Evolutionary conservation across 2,113 vertebrate genomes (phyloP).

Genomic region (Setophaga coronata): DNA sequence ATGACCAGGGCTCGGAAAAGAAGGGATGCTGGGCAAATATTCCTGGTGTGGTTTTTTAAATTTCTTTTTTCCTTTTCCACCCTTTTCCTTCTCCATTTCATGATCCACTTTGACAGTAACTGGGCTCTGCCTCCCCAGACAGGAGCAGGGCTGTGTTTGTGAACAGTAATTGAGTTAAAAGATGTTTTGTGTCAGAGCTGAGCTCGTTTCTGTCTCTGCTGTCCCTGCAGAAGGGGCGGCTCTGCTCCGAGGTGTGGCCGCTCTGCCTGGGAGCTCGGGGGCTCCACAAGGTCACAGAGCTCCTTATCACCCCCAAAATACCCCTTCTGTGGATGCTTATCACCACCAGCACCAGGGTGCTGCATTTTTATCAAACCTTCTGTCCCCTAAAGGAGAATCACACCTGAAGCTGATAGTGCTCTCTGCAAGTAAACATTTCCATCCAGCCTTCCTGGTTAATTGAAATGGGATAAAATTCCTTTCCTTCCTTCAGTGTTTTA

Average conservation of each 20-base stretch:
- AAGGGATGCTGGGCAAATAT: not conserved
- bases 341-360: not conserved
- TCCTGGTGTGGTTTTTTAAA: not conserved
- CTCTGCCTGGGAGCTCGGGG: not conserved
- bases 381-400: conserved; percentile 41
- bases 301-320: conserved; percentile 35
- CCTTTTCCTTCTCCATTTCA: not conserved
- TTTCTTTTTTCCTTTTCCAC: not conserved
- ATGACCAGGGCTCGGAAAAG: not conserved
- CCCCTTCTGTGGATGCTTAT: not conserved
- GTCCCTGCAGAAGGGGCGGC: not conserved
- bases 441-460: not conserved
- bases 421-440: conserved; percentile 20
- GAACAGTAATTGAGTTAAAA: conserved; percentile 59
- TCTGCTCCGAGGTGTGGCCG: not conserved
- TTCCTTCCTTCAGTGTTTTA: not conserved
- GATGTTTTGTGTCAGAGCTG: conserved; percentile 47
- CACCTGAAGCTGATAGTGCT: conserved; percentile 14
- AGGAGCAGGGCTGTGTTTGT: conserved; percentile 23
- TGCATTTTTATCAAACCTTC: conserved; percentile 45
- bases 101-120: conserved; percentile 55
- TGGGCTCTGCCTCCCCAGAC: conserved; percentile 45
- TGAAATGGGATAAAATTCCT: not conserved
- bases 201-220: not conserved
- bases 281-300: not conserved